phyloP scores from a whole-genome alignment of 2,113 vertebrate species.

The Ginglymostoma cirratum region DNA sequence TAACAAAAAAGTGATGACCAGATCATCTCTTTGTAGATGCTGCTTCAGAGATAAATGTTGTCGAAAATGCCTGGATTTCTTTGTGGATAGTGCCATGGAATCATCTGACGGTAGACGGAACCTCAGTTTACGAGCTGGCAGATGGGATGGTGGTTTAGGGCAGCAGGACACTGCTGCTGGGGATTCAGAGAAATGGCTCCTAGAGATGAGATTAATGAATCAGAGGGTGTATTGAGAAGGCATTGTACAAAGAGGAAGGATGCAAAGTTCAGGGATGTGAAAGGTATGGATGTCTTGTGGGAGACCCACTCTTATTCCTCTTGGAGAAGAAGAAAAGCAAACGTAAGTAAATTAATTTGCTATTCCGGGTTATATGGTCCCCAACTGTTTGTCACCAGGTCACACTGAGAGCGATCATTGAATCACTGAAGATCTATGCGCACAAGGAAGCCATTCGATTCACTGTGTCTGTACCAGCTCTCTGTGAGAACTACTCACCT shows the following conservation, averaged over 20 bases:
- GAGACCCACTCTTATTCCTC: too few species aligned
- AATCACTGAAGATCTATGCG: too few species aligned
- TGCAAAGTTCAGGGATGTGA: too few species aligned
- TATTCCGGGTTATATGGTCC: not conserved
- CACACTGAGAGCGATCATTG: too few species aligned
- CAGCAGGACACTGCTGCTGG: too few species aligned
- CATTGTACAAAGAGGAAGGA: not conserved
- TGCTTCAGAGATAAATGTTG: not conserved
- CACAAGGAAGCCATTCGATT: too few species aligned
- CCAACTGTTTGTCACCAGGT: not conserved
- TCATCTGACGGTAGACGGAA: not conserved
- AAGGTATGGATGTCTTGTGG: too few species aligned
- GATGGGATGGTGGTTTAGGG: too few species aligned
- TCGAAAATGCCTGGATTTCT: not conserved
- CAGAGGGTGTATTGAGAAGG: not conserved
- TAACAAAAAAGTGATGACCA: not conserved
- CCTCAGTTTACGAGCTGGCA: not conserved
- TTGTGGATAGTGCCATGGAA: not conserved
- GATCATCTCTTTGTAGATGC: not conserved
- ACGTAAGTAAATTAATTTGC: not conserved
- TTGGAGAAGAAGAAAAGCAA: not conserved
- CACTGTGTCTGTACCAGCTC: too few species aligned
- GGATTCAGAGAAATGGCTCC: not conserved
- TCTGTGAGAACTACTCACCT: too few species aligned
- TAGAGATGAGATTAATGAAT: not conserved